phyloP scores from a whole-genome alignment of 2,113 vertebrate species.

The Lophura nycthemera region DNA sequence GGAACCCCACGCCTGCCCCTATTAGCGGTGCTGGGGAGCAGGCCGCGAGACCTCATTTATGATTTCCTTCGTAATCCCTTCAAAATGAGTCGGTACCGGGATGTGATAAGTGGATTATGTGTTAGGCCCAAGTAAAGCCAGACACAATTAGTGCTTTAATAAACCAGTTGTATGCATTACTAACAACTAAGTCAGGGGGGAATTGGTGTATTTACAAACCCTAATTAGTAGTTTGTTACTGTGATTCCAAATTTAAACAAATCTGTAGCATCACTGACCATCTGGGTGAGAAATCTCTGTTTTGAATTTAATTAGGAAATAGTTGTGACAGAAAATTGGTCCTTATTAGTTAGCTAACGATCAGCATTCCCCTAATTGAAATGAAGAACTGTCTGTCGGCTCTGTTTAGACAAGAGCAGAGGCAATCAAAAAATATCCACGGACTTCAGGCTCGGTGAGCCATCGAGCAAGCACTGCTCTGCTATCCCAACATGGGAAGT shows the following conservation, averaged over 20 bases:
- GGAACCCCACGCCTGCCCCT: conserved; percentile 25
- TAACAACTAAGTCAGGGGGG: conserved; percentile 76
- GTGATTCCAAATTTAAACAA: conserved; percentile 85
- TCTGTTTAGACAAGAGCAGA: conserved; percentile 53
- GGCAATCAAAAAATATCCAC: conserved; percentile 61
- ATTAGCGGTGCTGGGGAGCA: conserved; percentile 11
- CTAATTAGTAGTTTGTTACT: conserved; percentile 87
- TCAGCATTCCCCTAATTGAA: conserved; percentile 80
- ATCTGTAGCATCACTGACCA: conserved; percentile 80
- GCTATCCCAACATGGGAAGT: conserved; percentile 9
- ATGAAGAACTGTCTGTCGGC: conserved; percentile 71
- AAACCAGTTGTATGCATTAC: conserved; percentile 81
- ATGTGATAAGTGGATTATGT: conserved; percentile 86
- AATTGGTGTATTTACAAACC: conserved; percentile 84
- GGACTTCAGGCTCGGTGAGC: conserved; percentile 35
- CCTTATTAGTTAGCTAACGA: conserved; percentile 82
- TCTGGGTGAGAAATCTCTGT: conserved; percentile 82
- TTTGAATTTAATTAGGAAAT: conserved; percentile 85
- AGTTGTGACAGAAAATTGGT: conserved; percentile 79
- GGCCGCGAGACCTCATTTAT: conserved; percentile 73
- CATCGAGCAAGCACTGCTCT: background rate
- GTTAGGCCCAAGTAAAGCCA: conserved; percentile 82
- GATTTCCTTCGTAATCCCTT: conserved; percentile 83
- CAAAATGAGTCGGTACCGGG: conserved; percentile 81
- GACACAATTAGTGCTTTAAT: conserved; percentile 85